A percentile compares a stretch with the other conserved stretches of the same genome.
Evolutionary conservation across 2,888 invertebrate species (phyloP).

Genomic region (Cataglyphis livida): DNA sequence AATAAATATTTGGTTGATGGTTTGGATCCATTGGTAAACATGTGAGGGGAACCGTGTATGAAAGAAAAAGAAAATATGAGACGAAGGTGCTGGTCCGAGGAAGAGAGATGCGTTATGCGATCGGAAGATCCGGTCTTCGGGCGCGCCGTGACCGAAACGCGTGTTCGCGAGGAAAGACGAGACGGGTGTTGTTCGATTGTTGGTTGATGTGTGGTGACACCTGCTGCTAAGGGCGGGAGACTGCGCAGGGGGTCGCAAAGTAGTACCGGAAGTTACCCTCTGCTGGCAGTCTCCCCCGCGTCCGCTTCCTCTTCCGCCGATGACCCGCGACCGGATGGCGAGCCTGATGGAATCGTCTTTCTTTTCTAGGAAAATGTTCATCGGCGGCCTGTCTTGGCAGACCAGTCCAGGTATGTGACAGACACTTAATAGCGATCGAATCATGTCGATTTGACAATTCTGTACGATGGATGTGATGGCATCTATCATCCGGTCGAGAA

Average conservation of each 20-base stretch:
- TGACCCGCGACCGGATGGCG: conserved; percentile 70
- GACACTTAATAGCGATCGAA: conserved; percentile 14
- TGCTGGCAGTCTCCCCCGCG: conserved; percentile 77
- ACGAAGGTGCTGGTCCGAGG: conserved; percentile 36
- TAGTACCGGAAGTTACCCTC: conserved; percentile 77
- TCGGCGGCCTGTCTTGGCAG: conserved; percentile 99
- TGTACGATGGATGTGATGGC: conserved; percentile 4
- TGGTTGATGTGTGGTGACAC: conserved; percentile 83
- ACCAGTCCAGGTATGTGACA: conserved; percentile 96
- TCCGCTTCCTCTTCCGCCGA: conserved; percentile 78
- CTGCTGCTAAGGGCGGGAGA: conserved; percentile 78
- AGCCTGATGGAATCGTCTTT: conserved; percentile 86
- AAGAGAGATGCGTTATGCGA: conserved; percentile 23
- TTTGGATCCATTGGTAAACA: background rate
- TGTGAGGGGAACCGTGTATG: background rate
- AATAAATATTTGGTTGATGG: background rate
- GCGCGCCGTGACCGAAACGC: conserved; percentile 28
- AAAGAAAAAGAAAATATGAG: background rate
- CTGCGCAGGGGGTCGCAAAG: conserved; percentile 74
- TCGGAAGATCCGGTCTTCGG: conserved; percentile 40
- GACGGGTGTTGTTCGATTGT: conserved; percentile 78
- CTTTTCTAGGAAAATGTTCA: conserved; percentile 99
- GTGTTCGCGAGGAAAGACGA: conserved; percentile 41
- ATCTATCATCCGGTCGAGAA: background rate
- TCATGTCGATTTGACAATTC: background rate